Conservation (phyloP, 2,113 vertebrate species). For the Strigops habroptila region DNA sequence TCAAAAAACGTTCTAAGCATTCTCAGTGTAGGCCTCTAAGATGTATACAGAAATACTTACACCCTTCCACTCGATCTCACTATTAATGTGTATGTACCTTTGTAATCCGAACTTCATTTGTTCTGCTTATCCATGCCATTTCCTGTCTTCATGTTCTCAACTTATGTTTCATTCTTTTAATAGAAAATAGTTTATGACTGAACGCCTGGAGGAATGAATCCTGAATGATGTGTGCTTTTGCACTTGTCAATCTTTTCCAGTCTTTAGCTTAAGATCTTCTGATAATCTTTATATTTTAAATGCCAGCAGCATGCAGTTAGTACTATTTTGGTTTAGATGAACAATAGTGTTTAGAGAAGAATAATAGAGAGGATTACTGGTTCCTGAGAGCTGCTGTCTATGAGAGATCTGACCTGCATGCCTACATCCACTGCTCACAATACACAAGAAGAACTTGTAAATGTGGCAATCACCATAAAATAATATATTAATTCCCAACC, state of each 20-base stretch:
- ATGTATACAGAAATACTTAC: background rate
- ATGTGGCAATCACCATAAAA: background rate
- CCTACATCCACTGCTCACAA: background rate
- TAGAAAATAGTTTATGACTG: constrained; percentile 36
- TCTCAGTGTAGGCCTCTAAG: background rate
- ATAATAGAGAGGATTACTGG: background rate
- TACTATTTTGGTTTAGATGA: constrained; percentile 4
- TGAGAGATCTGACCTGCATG: background rate
- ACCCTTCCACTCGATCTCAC: background rate
- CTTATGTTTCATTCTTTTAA: constrained; percentile 40
- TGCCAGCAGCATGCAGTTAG: constrained; percentile 3
- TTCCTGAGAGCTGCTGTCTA: background rate
- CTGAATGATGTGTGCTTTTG: constrained; percentile 47
- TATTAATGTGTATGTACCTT: background rate
- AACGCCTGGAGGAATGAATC: constrained; percentile 1
- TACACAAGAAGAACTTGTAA: background rate
- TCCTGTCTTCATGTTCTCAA: constrained; percentile 25
- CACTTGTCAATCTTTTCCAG: constrained; percentile 56
- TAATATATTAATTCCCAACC: background rate
- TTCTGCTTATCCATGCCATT: constrained; percentile 13
- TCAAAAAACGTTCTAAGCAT: background rate
- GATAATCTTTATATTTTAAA: constrained; percentile 35
- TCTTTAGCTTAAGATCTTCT: constrained; percentile 27
- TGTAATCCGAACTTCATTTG: constrained; percentile 2
- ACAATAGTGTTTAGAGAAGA: background rate